Evolutionary conservation across 2,797 vertebrate genomes (phyloP).

Genomic region (Lutra lutra): DNA sequence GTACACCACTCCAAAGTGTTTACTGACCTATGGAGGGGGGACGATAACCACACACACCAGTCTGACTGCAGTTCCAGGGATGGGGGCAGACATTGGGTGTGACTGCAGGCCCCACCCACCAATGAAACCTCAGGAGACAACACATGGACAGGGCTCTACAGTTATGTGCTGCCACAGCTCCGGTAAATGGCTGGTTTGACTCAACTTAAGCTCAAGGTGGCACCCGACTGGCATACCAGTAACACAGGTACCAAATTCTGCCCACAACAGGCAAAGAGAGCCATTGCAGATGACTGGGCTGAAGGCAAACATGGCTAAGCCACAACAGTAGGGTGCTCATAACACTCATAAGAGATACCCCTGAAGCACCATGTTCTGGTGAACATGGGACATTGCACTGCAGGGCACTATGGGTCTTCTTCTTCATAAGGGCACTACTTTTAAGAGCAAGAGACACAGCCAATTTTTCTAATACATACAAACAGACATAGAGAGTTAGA

Average conservation of each 20-base stretch:
- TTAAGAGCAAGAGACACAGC: background rate
- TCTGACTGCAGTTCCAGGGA: background rate
- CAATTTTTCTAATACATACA: background rate
- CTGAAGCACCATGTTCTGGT: background rate
- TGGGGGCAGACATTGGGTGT: background rate
- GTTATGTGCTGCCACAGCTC: background rate
- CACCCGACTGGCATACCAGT: background rate
- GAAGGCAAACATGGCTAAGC: background rate
- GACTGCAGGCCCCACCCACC: background rate
- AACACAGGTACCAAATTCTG: background rate
- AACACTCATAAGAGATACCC: background rate
- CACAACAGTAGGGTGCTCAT: background rate
- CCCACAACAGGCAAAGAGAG: background rate
- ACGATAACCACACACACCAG: background rate
- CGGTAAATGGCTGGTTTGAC: background rate
- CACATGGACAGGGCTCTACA: background rate
- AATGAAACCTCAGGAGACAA: background rate
- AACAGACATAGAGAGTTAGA: background rate
- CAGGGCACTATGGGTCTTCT: background rate
- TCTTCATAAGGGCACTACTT: background rate
- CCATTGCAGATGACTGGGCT: background rate
- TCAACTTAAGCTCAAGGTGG: background rate
- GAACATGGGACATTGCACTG: background rate
- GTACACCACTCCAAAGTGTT: background rate
- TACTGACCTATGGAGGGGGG: background rate